A percentile compares a stretch with the other conserved stretches of the same genome.
Conservation (phyloP, 2,113 vertebrate species). For the Otus sunia region DNA sequence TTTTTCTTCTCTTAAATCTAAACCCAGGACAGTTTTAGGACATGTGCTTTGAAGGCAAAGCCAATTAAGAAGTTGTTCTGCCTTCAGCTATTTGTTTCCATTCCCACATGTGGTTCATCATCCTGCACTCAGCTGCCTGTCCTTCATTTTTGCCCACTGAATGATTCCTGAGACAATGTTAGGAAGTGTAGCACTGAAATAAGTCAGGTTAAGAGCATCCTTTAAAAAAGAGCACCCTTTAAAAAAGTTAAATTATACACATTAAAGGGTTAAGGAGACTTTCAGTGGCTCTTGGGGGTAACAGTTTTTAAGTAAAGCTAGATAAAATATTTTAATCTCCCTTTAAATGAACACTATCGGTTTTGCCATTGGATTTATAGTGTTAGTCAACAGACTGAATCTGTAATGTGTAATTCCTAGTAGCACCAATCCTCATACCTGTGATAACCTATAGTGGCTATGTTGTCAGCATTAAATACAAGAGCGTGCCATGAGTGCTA, state of each 20-base stretch:
- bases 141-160: not conserved
- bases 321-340: not conserved
- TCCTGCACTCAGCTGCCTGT: not conserved
- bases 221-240: not conserved
- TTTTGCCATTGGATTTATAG: not conserved
- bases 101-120: not conserved
- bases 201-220: not conserved
- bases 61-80: not conserved
- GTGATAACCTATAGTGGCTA: not conserved
- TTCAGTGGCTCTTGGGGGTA: not conserved
- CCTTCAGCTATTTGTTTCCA: not conserved
- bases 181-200: not conserved
- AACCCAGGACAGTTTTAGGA: not conserved
- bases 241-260: not conserved
- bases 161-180: not conserved
- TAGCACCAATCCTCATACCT: not conserved
- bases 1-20: not conserved
- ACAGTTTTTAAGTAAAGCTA: not conserved
- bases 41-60: not conserved
- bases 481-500: not conserved
- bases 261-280: not conserved
- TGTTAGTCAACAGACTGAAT: not conserved
- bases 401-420: not conserved
- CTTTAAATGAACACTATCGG: not conserved
- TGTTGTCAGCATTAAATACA: not conserved